Base-by-base conservation (phyloP, 1,140 invertebrate genomes). In the Brachionus paranguensis region DNA sequence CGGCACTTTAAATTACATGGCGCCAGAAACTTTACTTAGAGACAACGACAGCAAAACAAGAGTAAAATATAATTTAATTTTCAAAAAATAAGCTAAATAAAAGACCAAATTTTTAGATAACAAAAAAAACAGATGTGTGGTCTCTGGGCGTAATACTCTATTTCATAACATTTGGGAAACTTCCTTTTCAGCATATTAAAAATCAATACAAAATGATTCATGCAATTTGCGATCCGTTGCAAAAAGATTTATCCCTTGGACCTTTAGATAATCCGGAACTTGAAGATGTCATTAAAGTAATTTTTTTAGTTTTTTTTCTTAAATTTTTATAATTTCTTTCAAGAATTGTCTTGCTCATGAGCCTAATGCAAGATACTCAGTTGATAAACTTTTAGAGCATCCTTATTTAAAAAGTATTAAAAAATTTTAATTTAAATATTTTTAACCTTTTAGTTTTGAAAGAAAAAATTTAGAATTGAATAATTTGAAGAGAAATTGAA, bases 91-190 rank as follows among this genome's bases (percentile, higher is more conserved):
- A 37, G 14, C 14, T 3, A 65, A 65, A 65, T 24, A 24, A 65
- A 12, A 6, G 1, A 45, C 11, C 5, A 79, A 50, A 33, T 17
- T 41, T 27, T 60, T 68, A 97, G 94, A 94, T 98, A 83, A 94
- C 93, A 84, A 94, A 93, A 83, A 96, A 95, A 87, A 95, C 95
- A 12, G 97, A 99, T 89, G 94, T 99, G 14, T 99, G 97, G 97
- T 97, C 96, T 0, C 90, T 99, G 37, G 97, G 97, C 14, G 98
- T 96, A 88, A 99, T 99, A 85, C 91, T 99, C 29, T 99, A 98
- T 88, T 93, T 94, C 88, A 91, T 98, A 88, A 92, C 96, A 11
- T 98, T 97, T 89, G 93, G 95, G 2, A 91, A 91, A 78, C 95
- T 96, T 0, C 97, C 97, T 3, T 99, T 98, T 89, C 92, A 94